A percentile compares a stretch with the other conserved stretches of the same genome.
Conservation (phyloP, 1,140 invertebrate genomes). For the Leguminivora glycinivorella region DNA sequence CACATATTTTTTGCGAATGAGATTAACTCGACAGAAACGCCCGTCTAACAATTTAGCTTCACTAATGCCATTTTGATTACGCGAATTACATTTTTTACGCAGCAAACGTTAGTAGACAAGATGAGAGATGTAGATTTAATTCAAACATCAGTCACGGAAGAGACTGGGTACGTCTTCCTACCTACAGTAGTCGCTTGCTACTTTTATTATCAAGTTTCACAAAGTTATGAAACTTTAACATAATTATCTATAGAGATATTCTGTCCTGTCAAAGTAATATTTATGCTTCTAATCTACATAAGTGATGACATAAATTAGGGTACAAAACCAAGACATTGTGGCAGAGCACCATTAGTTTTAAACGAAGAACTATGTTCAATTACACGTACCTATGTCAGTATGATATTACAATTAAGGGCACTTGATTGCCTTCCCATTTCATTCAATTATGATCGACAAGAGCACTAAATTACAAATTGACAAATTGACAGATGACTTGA, state of each 20-base stretch:
- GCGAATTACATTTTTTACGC: conserved; percentile 61
- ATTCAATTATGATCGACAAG: not conserved
- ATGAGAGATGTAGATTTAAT: conserved; percentile 16
- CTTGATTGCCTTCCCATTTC: not conserved
- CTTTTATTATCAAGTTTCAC: too few species aligned
- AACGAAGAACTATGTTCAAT: not conserved
- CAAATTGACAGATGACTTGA: not conserved
- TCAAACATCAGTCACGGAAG: conserved; percentile 4
- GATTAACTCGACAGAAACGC: conserved; percentile 34
- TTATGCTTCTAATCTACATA: too few species aligned
- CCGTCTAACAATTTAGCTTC: conserved; percentile 46
- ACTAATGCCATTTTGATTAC: conserved; percentile 74
- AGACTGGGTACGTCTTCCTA: not conserved
- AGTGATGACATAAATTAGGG: too few species aligned
- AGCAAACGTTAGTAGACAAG: conserved; percentile 24
- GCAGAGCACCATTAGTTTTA: not conserved
- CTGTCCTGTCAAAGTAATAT: too few species aligned
- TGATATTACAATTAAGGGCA: not conserved
- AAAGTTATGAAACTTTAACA: too few species aligned
- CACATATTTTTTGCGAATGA: conserved; percentile 33
- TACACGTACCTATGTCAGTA: too few species aligned
- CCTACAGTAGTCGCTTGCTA: too few species aligned
- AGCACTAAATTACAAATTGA: not conserved
- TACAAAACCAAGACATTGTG: not conserved
- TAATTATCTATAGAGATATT: too few species aligned